Evolutionary conservation across 2,888 invertebrate species (phyloP).

Genomic region (Gandaritis pyraliata): DNA sequence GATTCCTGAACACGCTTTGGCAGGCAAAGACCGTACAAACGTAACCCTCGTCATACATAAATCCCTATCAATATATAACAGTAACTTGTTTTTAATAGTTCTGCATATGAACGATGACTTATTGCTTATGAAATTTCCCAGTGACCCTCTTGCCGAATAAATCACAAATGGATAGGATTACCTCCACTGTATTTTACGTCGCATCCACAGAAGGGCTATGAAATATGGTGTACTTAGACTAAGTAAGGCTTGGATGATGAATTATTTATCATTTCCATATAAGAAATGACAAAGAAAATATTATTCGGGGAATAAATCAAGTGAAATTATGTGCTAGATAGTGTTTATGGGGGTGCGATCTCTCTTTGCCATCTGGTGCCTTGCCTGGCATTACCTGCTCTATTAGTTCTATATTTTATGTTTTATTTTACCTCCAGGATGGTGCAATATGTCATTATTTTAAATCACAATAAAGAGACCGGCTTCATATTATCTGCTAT

Average conservation of each 20-base stretch:
- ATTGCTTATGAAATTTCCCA: conserved; percentile 74
- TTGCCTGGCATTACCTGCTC: conserved; percentile 8
- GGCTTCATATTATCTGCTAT: no score
- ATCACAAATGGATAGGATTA: conserved; percentile 82
- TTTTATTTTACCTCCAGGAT: background rate
- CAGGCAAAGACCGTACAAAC: background rate
- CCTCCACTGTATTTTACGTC: conserved; percentile 79
- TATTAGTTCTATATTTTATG: conserved; percentile 1
- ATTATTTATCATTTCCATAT: conserved; percentile 78
- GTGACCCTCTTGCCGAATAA: conserved; percentile 78
- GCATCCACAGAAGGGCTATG: conserved; percentile 75
- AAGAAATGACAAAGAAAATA: conserved; percentile 64
- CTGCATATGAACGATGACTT: conserved; percentile 66
- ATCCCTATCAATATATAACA: conserved; percentile 21
- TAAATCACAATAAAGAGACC: no score
- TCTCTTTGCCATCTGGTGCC: conserved; percentile 22
- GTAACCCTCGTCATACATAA: conserved; percentile 18
- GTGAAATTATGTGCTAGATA: conserved; percentile 51
- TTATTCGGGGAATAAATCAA: conserved; percentile 52
- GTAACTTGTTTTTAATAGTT: conserved; percentile 54
- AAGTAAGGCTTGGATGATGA: conserved; percentile 78
- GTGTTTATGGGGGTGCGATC: conserved; percentile 47
- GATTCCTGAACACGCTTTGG: background rate
- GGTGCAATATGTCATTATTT: no score
- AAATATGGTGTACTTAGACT: conserved; percentile 81